phyloP scores from a whole-genome alignment of 2,797 vertebrate genomes.

The Molothrus ater region DNA sequence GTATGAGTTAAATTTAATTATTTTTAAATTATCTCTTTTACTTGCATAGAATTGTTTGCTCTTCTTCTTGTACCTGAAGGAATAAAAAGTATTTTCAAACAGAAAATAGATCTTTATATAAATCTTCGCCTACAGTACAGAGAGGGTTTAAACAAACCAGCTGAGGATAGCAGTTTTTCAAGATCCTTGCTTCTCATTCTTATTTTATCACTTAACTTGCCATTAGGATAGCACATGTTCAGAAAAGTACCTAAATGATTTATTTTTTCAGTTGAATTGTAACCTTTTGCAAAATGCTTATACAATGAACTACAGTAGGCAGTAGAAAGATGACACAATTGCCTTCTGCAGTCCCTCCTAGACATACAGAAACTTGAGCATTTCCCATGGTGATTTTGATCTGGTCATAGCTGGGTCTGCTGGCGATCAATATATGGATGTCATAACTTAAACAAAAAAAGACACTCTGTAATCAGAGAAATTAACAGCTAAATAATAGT shows the following conservation, averaged over 20 bases:
- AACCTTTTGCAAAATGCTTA: neutral
- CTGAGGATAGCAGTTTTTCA: neutral
- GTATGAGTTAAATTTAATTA: neutral
- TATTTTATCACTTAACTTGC: neutral
- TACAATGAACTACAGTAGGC: neutral
- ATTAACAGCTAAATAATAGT: neutral
- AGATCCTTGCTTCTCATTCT: neutral
- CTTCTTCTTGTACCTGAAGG: neutral
- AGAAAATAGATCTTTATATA: neutral
- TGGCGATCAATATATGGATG: neutral
- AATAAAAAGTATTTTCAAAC: neutral
- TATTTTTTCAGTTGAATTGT: neutral
- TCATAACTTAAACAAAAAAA: neutral
- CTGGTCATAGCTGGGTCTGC: neutral
- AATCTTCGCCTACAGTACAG: neutral
- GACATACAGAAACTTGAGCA: rapidly evolving
- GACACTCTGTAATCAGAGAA: neutral
- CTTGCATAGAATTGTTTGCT: neutral
- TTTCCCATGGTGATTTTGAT: neutral
- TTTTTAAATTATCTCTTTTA: neutral
- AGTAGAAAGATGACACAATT: neutral
- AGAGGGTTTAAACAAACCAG: neutral
- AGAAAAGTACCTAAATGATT: neutral
- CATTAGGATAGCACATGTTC: neutral
- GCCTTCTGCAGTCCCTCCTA: neutral